Conservation (phyloP, 2,797 vertebrate genomes). For the Liparis tanakae region DNA sequence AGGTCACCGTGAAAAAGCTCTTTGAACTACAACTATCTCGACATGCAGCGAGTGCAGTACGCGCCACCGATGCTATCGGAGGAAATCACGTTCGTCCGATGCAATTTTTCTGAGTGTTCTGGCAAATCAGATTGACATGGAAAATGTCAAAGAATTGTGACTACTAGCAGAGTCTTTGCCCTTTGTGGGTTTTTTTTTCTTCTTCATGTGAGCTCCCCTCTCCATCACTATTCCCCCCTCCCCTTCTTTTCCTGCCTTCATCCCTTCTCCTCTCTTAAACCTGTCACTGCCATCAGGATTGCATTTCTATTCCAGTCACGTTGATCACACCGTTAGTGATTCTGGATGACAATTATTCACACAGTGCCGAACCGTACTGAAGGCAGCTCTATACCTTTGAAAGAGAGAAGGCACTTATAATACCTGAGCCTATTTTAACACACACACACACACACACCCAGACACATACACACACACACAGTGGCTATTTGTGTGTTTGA, state of each 20-base stretch:
- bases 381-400: slow-evolving; percentile 75
- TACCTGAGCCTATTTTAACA: slow-evolving; percentile 69
- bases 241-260: slow-evolving; percentile 44
- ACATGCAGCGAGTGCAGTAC: slow-evolving; percentile 67
- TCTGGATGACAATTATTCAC: slow-evolving; percentile 87
- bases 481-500: slow-evolving; percentile 70
- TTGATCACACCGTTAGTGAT: slow-evolving; percentile 84
- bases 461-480: slow-evolving; percentile 1
- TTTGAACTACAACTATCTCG: slow-evolving; percentile 58
- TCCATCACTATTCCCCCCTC: slow-evolving; percentile 7
- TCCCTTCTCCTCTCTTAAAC: slow-evolving; percentile 75
- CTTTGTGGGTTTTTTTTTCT: slow-evolving; percentile 64
- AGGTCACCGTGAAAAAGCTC: slow-evolving; percentile 42
- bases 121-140: slow-evolving; percentile 81
- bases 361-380: slow-evolving; percentile 75
- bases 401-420: slow-evolving; percentile 79
- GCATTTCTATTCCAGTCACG: slow-evolving; percentile 84
- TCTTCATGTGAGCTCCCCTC: slow-evolving; percentile 50
- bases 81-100: slow-evolving; percentile 76
- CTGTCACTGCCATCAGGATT: slow-evolving; percentile 81
- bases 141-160: slow-evolving; percentile 82
- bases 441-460: slow-evolving; percentile 26
- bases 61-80: slow-evolving; percentile 70
- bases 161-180: slow-evolving; percentile 73
- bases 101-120: slow-evolving; percentile 78